Percentiles rank a stretch among this genome's conserved stretches.
Conservation (phyloP, 2,888 invertebrate species). For the Gastracanthus pulcherrimus region DNA sequence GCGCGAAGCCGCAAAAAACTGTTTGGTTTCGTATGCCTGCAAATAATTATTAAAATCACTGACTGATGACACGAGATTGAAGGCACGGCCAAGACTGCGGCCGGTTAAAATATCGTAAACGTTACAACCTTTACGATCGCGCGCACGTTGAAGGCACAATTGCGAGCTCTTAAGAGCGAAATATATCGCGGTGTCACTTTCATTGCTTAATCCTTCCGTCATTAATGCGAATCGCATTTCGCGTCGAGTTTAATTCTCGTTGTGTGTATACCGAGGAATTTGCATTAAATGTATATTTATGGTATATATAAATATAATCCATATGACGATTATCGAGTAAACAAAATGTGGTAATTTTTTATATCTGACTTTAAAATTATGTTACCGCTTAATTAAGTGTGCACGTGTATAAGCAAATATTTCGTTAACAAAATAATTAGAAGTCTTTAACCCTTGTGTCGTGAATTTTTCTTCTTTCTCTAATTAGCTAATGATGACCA, state of each 20-base stretch:
- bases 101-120: constrained; percentile 6
- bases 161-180: constrained; percentile 5
- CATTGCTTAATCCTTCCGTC: constrained; percentile 16
- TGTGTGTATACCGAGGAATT: not conserved
- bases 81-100: too few relatives aligned
- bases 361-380: too few relatives aligned
- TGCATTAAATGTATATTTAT: not conserved
- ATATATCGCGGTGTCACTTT: constrained; percentile 32
- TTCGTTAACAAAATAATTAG: too few relatives aligned
- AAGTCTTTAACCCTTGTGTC: not conserved
- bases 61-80: not conserved
- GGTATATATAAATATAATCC: too few relatives aligned
- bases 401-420: too few relatives aligned
- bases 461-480: not conserved
- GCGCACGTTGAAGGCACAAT: not conserved
- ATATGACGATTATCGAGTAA: too few relatives aligned
- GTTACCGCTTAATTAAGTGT: too few relatives aligned
- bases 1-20: not conserved
- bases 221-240: not conserved
- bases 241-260: not conserved
- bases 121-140: constrained; percentile 3
- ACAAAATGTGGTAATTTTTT: too few relatives aligned
- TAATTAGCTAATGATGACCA: not conserved
- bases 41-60: constrained; percentile 30
- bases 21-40: not conserved